These are phyloP conservation scores for Motacilla tschutschensis DNA, from an alignment of 2,113 vertebrate genomes.

Conservation along the genomic window DNA sequence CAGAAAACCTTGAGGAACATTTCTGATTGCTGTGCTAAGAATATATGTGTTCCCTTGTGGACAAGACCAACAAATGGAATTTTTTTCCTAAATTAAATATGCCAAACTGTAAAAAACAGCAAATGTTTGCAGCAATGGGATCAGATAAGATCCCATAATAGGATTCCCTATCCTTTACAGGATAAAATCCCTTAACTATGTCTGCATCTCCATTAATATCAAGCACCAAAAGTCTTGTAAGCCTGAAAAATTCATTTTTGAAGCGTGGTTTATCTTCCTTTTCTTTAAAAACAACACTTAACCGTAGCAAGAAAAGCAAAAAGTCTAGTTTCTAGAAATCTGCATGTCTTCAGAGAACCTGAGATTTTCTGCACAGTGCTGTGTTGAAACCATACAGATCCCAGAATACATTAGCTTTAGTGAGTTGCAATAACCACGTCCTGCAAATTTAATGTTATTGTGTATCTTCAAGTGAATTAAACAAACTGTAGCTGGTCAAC, in stretches of 20 bases:
- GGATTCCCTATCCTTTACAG: neutral
- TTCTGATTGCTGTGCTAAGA: neutral
- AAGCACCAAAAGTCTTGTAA: neutral
- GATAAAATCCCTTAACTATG: neutral
- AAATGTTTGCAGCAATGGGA: neutral
- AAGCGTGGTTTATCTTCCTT: neutral
- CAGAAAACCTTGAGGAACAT: neutral
- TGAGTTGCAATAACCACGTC: neutral
- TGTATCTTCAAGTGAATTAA: neutral
- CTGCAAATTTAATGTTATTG: neutral
- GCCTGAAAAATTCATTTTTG: neutral
- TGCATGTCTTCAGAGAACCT: neutral
- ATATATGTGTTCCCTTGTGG: neutral
- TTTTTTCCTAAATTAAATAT: neutral
- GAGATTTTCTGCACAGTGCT: neutral
- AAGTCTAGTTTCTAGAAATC: neutral
- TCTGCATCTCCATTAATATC: neutral
- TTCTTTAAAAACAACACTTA: neutral
- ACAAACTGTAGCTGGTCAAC: neutral
- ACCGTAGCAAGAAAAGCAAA: neutral
- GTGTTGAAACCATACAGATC: neutral
- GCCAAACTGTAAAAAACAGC: neutral
- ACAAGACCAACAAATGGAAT: neutral
- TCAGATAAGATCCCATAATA: neutral
- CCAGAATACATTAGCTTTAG: neutral